A percentile compares a stretch with the other conserved stretches of the same genome.
Evolutionary conservation across 2,888 invertebrate species (phyloP).

Genomic region (Pristionchus exspectatus): DNA sequence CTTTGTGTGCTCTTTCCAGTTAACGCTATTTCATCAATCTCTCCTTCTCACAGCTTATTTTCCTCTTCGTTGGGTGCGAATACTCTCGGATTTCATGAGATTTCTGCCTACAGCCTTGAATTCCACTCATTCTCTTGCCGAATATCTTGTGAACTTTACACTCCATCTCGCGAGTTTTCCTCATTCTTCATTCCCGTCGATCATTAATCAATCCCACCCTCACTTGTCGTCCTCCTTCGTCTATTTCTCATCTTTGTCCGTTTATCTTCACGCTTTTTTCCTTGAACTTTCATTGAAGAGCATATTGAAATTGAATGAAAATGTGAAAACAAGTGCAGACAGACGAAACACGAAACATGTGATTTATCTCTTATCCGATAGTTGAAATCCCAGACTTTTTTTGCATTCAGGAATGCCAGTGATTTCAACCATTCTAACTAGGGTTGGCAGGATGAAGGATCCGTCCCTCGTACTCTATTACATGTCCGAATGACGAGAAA

Average conservation of each 20-base stretch:
- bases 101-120: background rate
- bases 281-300: no score
- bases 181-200: background rate
- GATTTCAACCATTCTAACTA: background rate
- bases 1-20: background rate
- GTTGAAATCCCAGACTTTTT: no score
- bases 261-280: background rate
- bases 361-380: no score
- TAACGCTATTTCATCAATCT: constrained; percentile 8
- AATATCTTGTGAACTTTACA: background rate
- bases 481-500: no score
- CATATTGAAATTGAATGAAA: no score
- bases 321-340: no score
- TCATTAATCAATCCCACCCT: background rate
- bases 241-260: background rate
- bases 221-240: background rate
- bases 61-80: background rate
- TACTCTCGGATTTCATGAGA: background rate
- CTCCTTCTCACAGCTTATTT: background rate
- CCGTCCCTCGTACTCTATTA: no score
- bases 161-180: background rate
- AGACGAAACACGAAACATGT: no score
- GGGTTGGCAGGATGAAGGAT: background rate
- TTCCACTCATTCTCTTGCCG: background rate
- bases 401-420: no score